A percentile compares a stretch with the other conserved stretches of the same genome.
These are phyloP conservation scores for Holcopasites calliopsidis DNA, from an alignment of 1,140 invertebrate genomes.

Conservation along the genomic window DNA sequence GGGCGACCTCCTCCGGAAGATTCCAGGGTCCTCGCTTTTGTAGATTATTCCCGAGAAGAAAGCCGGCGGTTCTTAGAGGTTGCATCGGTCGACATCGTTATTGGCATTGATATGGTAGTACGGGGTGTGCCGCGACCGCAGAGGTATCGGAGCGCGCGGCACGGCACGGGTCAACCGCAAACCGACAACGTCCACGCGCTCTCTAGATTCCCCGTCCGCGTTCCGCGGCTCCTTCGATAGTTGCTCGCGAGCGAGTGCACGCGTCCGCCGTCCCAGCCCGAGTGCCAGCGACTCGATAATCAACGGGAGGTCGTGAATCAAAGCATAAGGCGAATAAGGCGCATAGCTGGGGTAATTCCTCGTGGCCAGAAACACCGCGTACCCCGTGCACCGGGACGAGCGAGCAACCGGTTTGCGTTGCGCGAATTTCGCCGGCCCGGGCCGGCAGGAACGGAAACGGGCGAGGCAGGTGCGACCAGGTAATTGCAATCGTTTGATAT, in stretches of 20 bases:
- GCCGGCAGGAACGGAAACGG: slow-evolving; percentile 35
- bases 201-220: not conserved
- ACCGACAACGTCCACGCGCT: slow-evolving; percentile 72
- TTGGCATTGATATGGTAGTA: slow-evolving; percentile 50
- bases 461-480: slow-evolving; percentile 67
- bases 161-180: slow-evolving; percentile 71
- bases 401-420: slow-evolving; percentile 29
- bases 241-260: slow-evolving; percentile 23
- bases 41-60: not conserved
- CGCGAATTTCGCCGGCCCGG: slow-evolving; percentile 48
- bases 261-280: slow-evolving; percentile 37
- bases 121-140: slow-evolving; percentile 66
- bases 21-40: too few species aligned
- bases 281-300: slow-evolving; percentile 27
- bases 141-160: slow-evolving; percentile 68
- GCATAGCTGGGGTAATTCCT: slow-evolving; percentile 3
- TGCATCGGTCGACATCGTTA: slow-evolving; percentile 50
- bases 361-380: not conserved
- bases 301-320: slow-evolving; percentile 34
- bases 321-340: slow-evolving; percentile 42
- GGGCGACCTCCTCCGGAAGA: too few species aligned
- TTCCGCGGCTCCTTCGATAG: slow-evolving; percentile 35
- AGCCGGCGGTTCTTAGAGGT: slow-evolving; percentile 47
- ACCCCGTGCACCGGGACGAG: not conserved
- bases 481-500: slow-evolving; percentile 77